A percentile compares a stretch with the other conserved stretches of the same genome.
phyloP scores from a whole-genome alignment of 2,888 invertebrate species.

The Athalia circularis region DNA sequence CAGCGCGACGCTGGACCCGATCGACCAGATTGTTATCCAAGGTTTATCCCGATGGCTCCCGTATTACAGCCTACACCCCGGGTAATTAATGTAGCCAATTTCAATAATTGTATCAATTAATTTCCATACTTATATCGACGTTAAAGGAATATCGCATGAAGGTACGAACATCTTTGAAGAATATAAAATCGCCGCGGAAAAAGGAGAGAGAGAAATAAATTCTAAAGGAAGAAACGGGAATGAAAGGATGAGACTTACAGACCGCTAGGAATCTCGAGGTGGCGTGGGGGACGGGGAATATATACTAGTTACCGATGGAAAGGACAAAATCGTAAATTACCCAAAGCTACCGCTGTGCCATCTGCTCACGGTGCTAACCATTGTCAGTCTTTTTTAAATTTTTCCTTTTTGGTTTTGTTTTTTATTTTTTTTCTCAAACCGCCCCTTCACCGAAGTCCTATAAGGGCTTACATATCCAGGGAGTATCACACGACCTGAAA shows the following conservation, averaged over 20 bases:
- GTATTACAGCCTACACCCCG: neutral
- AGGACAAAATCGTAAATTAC: constrained; percentile 61
- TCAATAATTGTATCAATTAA: constrained; percentile 40
- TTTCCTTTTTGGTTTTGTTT: no score
- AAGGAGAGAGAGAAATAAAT: neutral
- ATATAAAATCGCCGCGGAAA: neutral
- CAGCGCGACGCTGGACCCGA: neutral
- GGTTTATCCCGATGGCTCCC: constrained; percentile 3
- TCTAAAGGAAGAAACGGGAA: constrained; percentile 21
- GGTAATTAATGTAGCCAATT: constrained; percentile 36
- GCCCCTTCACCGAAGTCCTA: constrained; percentile 55
- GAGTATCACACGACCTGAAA: constrained; percentile 37
- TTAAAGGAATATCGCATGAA: neutral
- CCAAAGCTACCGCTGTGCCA: constrained; percentile 56
- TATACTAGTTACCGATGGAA: constrained; percentile 45
- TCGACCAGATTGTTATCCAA: constrained; percentile 9
- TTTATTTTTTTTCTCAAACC: constrained; percentile 48
- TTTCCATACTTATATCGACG: constrained; percentile 24
- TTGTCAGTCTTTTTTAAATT: constrained; percentile 51
- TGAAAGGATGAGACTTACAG: constrained; percentile 37
- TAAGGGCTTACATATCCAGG: constrained; percentile 51
- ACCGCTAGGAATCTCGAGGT: constrained; percentile 19
- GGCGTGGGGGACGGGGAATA: constrained; percentile 13
- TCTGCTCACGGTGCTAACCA: constrained; percentile 57
- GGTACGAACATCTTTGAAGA: neutral